Base-by-base conservation (phyloP, 2,113 vertebrate genomes). In the Poeciliopsis prolifica region DNA sequence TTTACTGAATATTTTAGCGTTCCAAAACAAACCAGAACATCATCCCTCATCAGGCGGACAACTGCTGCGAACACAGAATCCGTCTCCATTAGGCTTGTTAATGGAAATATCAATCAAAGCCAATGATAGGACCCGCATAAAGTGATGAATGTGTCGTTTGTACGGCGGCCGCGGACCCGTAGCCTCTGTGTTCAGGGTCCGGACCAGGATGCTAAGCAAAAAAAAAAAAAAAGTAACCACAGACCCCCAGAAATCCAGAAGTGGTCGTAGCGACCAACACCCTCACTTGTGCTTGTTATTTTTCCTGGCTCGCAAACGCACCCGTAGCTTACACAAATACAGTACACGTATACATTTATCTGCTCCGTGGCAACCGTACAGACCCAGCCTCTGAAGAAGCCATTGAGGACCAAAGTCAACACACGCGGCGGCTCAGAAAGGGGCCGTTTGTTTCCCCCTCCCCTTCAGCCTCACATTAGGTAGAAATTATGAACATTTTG, bases 331-430 rank as follows among this genome's bases (percentile, higher is more conserved):
- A 87, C 84, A 91, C 92, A 93, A 92, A 89, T 81, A 89, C 89
- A 89, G 80, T 65, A 84, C 89, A 90, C 89, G 86, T 79, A 87
- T 75, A 85, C 90, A 89, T 91, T 75, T 88, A 92, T 92, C 86
- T 91, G 58, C 82, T 78, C 68, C 63, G 58, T 87, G 88, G 85
- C 88, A 83, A 31, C 40, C 73, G 68, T 77, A 86, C 89, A 92
- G 85, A 86, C 81, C 66, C 70, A 77, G 79, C 85, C 80, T 82
- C 66, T 81, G 85, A 89, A 88, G 86, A 87, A 88, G 82, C 83
- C 86, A 88, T 81, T 87, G 83, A 91, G 86, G 84, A 91, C 85
- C 89, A 87, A 79, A 84, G 86, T 93, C 86, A 90, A 92, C 91
- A 92, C 44, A 91, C 33, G 61, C 37, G 0, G 75, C 4, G 61